Percentiles rank a stretch among this genome's conserved stretches.
These are phyloP conservation scores for Nomada goodeniana DNA, from an alignment of 2,888 invertebrate species.

Conservation along the genomic window DNA sequence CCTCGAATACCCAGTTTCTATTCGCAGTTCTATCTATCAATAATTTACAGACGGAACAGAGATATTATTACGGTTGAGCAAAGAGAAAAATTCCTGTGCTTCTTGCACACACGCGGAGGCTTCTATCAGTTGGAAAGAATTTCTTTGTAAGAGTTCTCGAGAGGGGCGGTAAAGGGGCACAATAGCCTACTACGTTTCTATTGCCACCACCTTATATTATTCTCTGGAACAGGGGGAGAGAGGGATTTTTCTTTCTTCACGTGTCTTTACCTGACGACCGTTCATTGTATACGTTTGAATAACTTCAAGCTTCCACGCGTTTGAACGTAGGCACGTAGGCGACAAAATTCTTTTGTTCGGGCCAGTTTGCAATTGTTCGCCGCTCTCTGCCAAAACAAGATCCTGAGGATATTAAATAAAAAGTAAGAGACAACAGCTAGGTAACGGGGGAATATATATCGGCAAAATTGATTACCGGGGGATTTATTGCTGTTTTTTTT, in stretches of 20 bases:
- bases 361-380: conserved; percentile 49
- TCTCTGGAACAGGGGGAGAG: background rate
- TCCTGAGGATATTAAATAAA: conserved; percentile 6
- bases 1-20: no score
- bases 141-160: conserved; percentile 15
- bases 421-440: conserved; percentile 20
- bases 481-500: background rate
- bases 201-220: conserved; percentile 10
- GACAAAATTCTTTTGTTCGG: conserved; percentile 47
- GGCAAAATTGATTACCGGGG: no score
- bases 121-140: conserved; percentile 13
- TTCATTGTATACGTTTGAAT: background rate
- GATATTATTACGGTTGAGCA: background rate
- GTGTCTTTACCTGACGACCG: conserved; percentile 10
- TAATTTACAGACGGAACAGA: background rate
- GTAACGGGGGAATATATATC: no score
- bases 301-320: background rate
- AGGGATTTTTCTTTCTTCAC: background rate
- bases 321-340: conserved; percentile 43
- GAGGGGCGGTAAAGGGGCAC: conserved; percentile 38
- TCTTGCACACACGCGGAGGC: background rate
- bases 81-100: background rate
- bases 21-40: background rate
- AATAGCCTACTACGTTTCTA: conserved; percentile 41
- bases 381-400: conserved; percentile 3